Base-by-base conservation (phyloP, 2,797 vertebrate genomes). In the Galaxias olidus region DNA sequence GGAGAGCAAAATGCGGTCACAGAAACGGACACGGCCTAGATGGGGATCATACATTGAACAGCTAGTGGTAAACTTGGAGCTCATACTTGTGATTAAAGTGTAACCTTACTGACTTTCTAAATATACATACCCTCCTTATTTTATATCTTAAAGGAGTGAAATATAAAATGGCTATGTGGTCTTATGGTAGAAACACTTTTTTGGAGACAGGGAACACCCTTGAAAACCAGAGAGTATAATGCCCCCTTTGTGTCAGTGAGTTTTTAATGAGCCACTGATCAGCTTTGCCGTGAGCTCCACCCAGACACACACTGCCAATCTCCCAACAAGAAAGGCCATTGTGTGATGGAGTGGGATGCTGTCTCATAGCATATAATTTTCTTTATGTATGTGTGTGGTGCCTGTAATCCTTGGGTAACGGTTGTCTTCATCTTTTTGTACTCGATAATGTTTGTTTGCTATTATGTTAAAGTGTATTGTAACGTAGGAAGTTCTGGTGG, bases 261-360 rank as follows among this genome's bases (percentile, higher is more conserved):
- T 78, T 86, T n/a, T 87, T 90, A 91, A 90, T 90, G 90, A 90
- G 87, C 68, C 66, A 78, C 66, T 64, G 72, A 80, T 82, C 10
- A 68, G 64, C 76, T 17, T 42, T 10, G 49, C 72, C 64, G 71
- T 62, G 69, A 58, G 49, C 48, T 18, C 61, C 17, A 64, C 66
- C 68, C 46, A 74, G 72, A 82, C 71, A 60, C 66, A 81, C 64
- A 81, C 71, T 69, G 11, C 12, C 52, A 48, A n/a, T 42, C 61
- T 10, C n/a, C 15, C 54, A 57, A 65, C 55, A 59, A 87, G 80
- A 69, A 73, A n/a, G 64, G 46, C 80, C 73, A 83, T 87, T 90
- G 85, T 88, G 63, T 61, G 47, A 44, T 59, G 41, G 60, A 60
- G 72, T 63, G 30, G 57, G 18, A 46, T 47, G 18, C 43, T 9